Base-by-base conservation (phyloP, 2,888 invertebrate genomes). In the Agrochola circellaris region DNA sequence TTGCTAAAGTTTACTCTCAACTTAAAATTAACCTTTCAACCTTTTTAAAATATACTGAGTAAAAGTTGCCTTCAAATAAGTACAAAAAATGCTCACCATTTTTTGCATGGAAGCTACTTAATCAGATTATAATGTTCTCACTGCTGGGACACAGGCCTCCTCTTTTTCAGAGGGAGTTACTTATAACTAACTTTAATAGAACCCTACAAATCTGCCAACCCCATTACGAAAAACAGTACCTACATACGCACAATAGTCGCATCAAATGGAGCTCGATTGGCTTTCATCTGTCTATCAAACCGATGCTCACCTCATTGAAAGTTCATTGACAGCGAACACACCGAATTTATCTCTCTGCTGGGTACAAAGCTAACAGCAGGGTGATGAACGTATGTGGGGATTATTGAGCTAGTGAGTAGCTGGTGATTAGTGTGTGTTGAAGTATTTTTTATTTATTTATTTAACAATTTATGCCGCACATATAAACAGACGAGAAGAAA, bases 271-370 rank as follows among this genome's bases (percentile, higher is more conserved):
- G 17, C 30, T 45, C 58, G 54, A 68, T 79, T 51, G 67, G 20
- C 54, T 67, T 74, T 73, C 64, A 30, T 13, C 26, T 45, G 56
- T 30, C 26, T 48, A n/a, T 68, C 65, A 69, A 61, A 48, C 61
- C 45, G 65, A 61, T 65, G 65, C 58, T 61, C 80, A 79, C 34
- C 15, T 65, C 80, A 62, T 51, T 42, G 34, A n/a, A 20, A 54
- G 75, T 75, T 84, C 85, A 84, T 65, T 84, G 81, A 80, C 82
- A 65, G 48, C 15, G 54, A 72, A 64, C 15, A 56, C 73, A 38
- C 73, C 11, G 58, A 61, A 84, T 73, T 68, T 73, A 70, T 48
- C 66, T 60, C 58, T 66, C 72, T 75, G 60, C 30, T 54, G 30
- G 23, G 0, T 73, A 70, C 64, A 64, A 65, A 65, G 73, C 38